Conservation (phyloP, 2,113 vertebrate species). For the Andinoacara biseriatus region DNA sequence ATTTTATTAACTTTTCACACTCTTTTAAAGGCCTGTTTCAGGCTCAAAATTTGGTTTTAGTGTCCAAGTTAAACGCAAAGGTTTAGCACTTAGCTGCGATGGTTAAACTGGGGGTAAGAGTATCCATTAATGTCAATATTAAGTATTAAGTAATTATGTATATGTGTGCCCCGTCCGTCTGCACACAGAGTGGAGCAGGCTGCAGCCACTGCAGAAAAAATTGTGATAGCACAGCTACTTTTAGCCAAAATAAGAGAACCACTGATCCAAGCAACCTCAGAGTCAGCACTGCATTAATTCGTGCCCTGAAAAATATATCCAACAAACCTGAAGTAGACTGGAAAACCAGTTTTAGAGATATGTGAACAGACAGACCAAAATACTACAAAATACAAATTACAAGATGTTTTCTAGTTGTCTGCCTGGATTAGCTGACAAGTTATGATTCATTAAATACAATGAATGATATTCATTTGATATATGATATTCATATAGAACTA, state of each 20-base stretch:
- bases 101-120: not conserved
- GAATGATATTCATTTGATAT: too few relatives aligned
- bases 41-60: not conserved
- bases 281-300: not conserved
- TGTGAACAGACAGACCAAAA: not conserved
- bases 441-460: not conserved
- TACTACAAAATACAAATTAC: not conserved
- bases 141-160: too few relatives aligned
- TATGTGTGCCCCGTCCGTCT: not conserved
- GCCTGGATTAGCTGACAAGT: not conserved
- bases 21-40: too few relatives aligned
- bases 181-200: not conserved
- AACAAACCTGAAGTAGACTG: not conserved
- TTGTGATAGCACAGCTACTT: not conserved
- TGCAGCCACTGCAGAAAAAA: accelerated
- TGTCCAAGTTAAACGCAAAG: not conserved
- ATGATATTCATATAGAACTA: too few relatives aligned
- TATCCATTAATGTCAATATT: not conserved
- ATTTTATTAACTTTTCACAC: too few relatives aligned
- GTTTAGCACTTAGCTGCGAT: not conserved
- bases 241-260: not conserved
- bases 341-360: not conserved
- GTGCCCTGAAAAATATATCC: not conserved
- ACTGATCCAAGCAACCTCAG: not conserved
- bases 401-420: not conserved